Evolutionary conservation across 2,797 vertebrate species (phyloP), one percentile per base, ranked within the genome.

Genomic region (Sus cebifrons): DNA sequence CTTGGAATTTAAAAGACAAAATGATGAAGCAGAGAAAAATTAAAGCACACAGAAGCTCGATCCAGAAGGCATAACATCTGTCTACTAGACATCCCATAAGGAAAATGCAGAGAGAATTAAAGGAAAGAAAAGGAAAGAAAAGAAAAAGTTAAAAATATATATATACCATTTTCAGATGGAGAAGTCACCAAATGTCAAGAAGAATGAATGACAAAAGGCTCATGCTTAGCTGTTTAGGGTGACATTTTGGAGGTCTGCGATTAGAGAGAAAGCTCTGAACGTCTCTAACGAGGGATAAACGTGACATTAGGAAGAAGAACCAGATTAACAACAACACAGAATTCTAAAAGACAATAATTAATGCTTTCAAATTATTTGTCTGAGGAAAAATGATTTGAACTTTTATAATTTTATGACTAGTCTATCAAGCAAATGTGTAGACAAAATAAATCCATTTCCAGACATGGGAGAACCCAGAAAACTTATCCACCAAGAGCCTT

Each of bases 41-140:
- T 91, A 96, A 96, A 96, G 89, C 44, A 73, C 65, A 83, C 27
- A 97, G 93, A 98, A 95, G 54, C 75, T 86, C 71, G 29, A 78
- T 93, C 91, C 95, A 97, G 86, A 89, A 96, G 96, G 52, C 17
- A 29, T 23, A 94, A 94, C 86, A 91, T 95, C 93, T 93, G 54
- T 74, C 83, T 84, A 32, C 12, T 2, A 86, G 68, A 17, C 56
- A 52, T 77, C 81, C 97, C 75, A 94, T 70, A 87, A 96, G 52
- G 60, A 91, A 70, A 86, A 77, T 6, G 18, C n/a, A 62, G 49
- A 92, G 16, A 94, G 14, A 90, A 93, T 23, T 86, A 54, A 96
- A 79, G 15, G 0, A 84, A 74, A 88, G 60, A 94, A 23, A 6
- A 68, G 17, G 7, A 77, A 79, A 85, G 62, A 75, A 88, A 86